Evolutionary conservation across 2,888 invertebrate genomes (phyloP), one percentile per base, ranked within the genome.

Genomic region (Oscheius sp.): DNA sequence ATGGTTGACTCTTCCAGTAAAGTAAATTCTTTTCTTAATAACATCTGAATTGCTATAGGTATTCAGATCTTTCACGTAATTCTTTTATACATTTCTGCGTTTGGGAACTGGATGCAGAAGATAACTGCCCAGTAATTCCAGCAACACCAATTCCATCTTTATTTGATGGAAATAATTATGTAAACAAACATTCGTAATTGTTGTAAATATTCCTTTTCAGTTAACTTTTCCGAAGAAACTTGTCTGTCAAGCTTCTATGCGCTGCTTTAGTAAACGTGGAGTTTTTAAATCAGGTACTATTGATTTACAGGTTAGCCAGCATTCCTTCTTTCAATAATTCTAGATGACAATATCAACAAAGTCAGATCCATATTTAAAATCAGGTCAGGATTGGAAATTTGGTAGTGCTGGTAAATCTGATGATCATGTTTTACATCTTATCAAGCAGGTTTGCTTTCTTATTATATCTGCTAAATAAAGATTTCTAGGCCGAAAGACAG

Each of bases 241-340:
- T 12, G 91, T 96, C 30, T 97, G 97, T 0, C 94, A 95, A 6
- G 95, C 96, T 41, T 91, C 94, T 0, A 92, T 98, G 77, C 91
- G 93, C 0, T 88, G 98, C 44, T 98, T 98, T 87, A 94, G 95
- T 50, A 96, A 96, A 87, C 92, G 93, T 88, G 95, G 95, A 50
- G 91, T 94, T 86, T 91, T 94, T 85, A 90, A 94, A 78, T 91
- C 84, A 69, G 81, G 78, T 5, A 92, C 93, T 90, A 90, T 93
- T 86, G 96, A 96, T 87, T 89, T 97, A 38, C 91, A 92, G 73
- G 93, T 97, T 6, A 6, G 30, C 5, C 32, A 8, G n/a, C n/a
- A n/a, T n/a, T 59, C 3, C 14, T 49, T 47, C 26, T 33, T 14
- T 26, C 24, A 30, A 28, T 32, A 20, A 14, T 62, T 1, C 6